Percentiles rank a stretch among this genome's conserved stretches.
Conservation (phyloP, 2,888 invertebrate species). For the Amphipoea oculea region DNA sequence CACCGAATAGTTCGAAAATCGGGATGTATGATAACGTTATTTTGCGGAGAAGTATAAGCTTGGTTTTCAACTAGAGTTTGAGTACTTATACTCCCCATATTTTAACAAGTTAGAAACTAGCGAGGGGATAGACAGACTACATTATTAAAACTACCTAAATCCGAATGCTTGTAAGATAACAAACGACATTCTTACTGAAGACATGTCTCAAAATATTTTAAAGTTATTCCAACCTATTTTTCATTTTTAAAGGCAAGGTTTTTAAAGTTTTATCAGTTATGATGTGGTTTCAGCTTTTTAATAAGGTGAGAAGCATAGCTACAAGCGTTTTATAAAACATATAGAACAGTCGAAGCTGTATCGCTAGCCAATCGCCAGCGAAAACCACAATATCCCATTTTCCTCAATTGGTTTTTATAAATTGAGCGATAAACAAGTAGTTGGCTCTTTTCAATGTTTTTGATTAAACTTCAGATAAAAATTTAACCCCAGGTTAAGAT, state of each 20-base stretch:
- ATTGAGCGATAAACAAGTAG: constrained; percentile 48
- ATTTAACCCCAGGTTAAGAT: constrained; percentile 6
- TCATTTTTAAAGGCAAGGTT: not conserved
- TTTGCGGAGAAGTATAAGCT: not conserved
- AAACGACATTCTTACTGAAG: constrained; percentile 1
- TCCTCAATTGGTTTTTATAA: constrained; percentile 56
- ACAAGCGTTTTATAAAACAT: constrained; percentile 10
- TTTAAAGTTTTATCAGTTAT: not conserved
- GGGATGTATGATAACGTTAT: constrained; percentile 30
- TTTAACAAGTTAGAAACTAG: constrained; percentile 4
- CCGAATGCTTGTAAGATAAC: constrained; percentile 14
- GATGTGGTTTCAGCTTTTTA: not conserved
- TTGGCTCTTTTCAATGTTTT: constrained; percentile 46
- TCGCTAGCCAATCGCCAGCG: constrained; percentile 39
- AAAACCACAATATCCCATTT: constrained; percentile 54
- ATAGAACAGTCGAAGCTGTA: constrained; percentile 15
- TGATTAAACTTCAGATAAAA: constrained; percentile 37
- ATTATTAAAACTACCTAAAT: not conserved
- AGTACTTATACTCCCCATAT: not conserved
- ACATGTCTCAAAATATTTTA: constrained; percentile 5
- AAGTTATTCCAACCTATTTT: not conserved
- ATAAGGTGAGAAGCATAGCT: not conserved
- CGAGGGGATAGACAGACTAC: not conserved
- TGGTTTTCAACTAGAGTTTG: constrained; percentile 8
- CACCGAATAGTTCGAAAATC: constrained; percentile 30